Conservation (phyloP, 2,797 vertebrate species). For the Meda fulgida region DNA sequence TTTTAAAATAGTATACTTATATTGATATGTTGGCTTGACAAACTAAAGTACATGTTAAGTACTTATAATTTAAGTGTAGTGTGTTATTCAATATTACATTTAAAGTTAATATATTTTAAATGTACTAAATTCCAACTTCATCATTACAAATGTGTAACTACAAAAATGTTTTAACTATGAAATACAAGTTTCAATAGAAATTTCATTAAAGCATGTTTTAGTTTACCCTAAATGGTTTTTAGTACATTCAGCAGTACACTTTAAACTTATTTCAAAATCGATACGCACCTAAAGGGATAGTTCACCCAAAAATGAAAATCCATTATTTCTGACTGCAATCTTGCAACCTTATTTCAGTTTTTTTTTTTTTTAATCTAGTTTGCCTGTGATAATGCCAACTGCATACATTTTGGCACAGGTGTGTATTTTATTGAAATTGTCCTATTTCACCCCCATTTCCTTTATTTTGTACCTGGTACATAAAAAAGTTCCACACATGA, state of each 20-base stretch:
- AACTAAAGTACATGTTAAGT: background rate
- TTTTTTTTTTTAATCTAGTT: no score
- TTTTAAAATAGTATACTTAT: no score
- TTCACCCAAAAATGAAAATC: background rate
- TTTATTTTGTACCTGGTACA: no score
- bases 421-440: no score
- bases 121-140: background rate
- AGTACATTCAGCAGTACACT: background rate
- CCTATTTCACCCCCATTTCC: no score
- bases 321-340: no score
- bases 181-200: background rate
- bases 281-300: background rate
- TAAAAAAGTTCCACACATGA: no score
- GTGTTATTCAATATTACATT: background rate
- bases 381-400: no score
- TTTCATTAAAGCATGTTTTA: background rate
- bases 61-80: background rate
- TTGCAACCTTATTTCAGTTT: no score
- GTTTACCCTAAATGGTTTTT: background rate
- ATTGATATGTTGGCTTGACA: background rate
- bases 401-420: no score
- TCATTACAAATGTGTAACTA: background rate
- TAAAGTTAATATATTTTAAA: background rate
- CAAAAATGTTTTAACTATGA: background rate
- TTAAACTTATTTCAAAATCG: background rate